A percentile compares a stretch with the other conserved stretches of the same genome.
Conservation (phyloP, 1,140 invertebrate species). For the Plectrocnemia conspersa region DNA sequence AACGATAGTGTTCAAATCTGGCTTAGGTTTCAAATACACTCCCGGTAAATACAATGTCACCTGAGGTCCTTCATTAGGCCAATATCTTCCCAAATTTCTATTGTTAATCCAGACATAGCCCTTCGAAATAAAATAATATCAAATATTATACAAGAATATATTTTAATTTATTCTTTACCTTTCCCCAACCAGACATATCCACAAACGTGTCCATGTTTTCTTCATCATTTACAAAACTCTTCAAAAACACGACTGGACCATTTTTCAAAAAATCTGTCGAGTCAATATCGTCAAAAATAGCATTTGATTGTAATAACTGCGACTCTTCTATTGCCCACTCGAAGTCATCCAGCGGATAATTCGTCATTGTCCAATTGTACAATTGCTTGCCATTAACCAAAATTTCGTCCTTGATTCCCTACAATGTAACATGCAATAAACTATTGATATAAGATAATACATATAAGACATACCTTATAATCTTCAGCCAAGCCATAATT, state of each 20-base stretch:
- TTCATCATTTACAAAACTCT: constrained; percentile 37
- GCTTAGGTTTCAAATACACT: constrained; percentile 42
- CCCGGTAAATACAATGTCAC: constrained; percentile 69
- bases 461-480: constrained; percentile 56
- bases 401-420: constrained; percentile 41
- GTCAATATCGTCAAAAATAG: not conserved
- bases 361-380: constrained; percentile 39
- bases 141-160: too few species aligned
- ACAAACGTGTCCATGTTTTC: constrained; percentile 60
- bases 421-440: too few species aligned
- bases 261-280: constrained; percentile 15
- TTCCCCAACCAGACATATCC: constrained; percentile 61
- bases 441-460: too few species aligned
- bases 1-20: constrained; percentile 40
- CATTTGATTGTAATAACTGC: not conserved
- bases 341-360: constrained; percentile 41
- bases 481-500: constrained; percentile 64
- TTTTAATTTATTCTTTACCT: constrained; percentile 50
- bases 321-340: not conserved
- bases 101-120: constrained; percentile 70
- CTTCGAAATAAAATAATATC: constrained; percentile 40
- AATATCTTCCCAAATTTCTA: constrained; percentile 72
- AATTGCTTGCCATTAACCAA: constrained; percentile 32
- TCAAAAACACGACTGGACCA: constrained; percentile 41
- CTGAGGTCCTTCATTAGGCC: constrained; percentile 71